A percentile compares a stretch with the other conserved stretches of the same genome.
Evolutionary conservation across 2,113 vertebrate genomes (phyloP).

Genomic region (Camelus bactrianus): DNA sequence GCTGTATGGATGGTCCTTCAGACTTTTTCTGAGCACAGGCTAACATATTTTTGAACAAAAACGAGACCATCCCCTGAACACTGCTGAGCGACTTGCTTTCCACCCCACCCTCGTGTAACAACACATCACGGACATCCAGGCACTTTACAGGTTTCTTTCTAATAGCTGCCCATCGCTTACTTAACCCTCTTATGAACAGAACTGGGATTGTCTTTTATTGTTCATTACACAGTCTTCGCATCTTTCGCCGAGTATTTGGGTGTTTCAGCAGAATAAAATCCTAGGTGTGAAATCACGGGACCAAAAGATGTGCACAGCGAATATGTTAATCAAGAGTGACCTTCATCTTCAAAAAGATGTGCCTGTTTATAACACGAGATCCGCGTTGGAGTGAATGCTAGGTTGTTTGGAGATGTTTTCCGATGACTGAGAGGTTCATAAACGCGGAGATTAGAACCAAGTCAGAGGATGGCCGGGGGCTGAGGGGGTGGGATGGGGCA

Average conservation of each 20-base stretch:
- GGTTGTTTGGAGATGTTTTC: neutral
- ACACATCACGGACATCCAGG: rapidly evolving
- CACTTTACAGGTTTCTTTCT: neutral
- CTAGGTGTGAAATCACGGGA: neutral
- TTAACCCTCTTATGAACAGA: too few species aligned
- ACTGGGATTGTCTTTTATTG: neutral
- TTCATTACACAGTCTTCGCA: rapidly evolving
- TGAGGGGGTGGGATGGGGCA: neutral
- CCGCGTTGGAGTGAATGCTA: rapidly evolving
- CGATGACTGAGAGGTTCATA: neutral
- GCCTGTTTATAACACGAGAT: too few species aligned
- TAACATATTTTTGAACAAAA: neutral
- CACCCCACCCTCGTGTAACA: rapidly evolving
- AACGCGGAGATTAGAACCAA: neutral
- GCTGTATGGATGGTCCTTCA: neutral
- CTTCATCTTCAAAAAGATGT: neutral
- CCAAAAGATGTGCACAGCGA: neutral
- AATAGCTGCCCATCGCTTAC: neutral
- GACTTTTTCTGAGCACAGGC: neutral
- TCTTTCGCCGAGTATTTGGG: rapidly evolving
- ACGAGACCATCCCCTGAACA: neutral
- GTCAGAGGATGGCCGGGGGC: rapidly evolving
- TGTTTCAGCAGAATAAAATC: neutral
- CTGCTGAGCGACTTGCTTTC: neutral
- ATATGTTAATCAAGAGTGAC: rapidly evolving